phyloP scores from a whole-genome alignment of 1,140 invertebrate species.

The Drosophila pallidifrons region DNA sequence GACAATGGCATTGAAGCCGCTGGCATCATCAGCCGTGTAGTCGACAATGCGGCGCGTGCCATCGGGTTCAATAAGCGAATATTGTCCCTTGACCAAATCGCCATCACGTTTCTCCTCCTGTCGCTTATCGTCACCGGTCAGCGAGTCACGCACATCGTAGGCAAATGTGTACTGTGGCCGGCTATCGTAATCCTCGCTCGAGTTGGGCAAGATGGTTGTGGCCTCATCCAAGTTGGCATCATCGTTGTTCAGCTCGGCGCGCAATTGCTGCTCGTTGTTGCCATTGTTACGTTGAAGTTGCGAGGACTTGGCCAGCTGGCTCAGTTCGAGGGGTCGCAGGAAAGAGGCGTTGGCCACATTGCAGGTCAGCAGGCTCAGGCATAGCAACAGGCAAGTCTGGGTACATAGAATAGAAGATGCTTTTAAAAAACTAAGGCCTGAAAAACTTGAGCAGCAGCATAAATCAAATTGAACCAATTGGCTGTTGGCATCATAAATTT shows the following conservation, averaged over 20 bases:
- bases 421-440: neutral
- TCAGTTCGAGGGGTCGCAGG: constrained; percentile 70
- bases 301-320: constrained; percentile 61
- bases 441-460: constrained; percentile 26
- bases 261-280: constrained; percentile 60
- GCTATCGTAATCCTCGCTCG: constrained; percentile 86
- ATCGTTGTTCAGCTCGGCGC: constrained; percentile 50
- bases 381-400: constrained; percentile 73
- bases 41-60: constrained; percentile 86
- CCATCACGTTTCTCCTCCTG: constrained; percentile 86
- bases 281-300: constrained; percentile 55
- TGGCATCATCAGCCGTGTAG: constrained; percentile 86
- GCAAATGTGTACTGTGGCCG: constrained; percentile 86
- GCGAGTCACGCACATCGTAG: constrained; percentile 85
- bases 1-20: constrained; percentile 87
- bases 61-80: constrained; percentile 87
- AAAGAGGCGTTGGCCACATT: constrained; percentile 69
- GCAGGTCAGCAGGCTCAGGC: constrained; percentile 69
- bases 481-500: constrained; percentile 61
- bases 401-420: neutral
- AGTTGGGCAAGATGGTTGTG: constrained; percentile 64
- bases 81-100: constrained; percentile 86
- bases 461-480: constrained; percentile 49
- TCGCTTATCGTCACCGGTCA: constrained; percentile 86
- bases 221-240: constrained; percentile 50